A percentile compares a stretch with the other conserved stretches of the same genome.
Evolutionary conservation across 2,797 vertebrate species (phyloP).

Genomic region (Ptychadena robeensis): DNA sequence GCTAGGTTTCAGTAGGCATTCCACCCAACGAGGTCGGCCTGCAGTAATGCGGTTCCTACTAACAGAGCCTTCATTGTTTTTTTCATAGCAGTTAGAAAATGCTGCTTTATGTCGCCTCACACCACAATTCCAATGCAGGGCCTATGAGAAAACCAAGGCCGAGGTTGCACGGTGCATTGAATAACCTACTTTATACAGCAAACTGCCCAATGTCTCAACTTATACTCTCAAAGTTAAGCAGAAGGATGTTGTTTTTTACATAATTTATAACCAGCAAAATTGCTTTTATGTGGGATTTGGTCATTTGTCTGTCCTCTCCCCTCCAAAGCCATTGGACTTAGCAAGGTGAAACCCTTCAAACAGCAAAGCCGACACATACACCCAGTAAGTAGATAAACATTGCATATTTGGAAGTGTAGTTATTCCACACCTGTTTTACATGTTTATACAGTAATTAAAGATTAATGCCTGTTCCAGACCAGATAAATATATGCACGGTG

Average conservation of each 20-base stretch:
- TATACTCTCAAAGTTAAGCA: slow-evolving; percentile 67
- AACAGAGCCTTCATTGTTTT: slow-evolving; percentile 93
- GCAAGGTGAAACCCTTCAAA: slow-evolving; percentile 70
- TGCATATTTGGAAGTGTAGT: slow-evolving; percentile 70
- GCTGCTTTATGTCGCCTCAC: slow-evolving; percentile 89
- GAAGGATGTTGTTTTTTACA: slow-evolving; percentile 75
- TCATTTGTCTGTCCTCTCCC: slow-evolving; percentile 66
- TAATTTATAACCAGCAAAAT: slow-evolving; percentile 79
- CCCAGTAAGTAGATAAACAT: slow-evolving; percentile 67
- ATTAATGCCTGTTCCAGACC: slow-evolving; percentile 82
- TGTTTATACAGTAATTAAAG: slow-evolving; percentile 87
- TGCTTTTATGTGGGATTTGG: slow-evolving; percentile 79
- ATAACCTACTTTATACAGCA: slow-evolving; percentile 78
- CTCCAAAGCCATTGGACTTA: slow-evolving; percentile 63
- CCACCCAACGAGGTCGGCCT: slow-evolving; percentile 76
- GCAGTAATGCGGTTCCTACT: slow-evolving; percentile 70
- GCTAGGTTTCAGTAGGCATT: slow-evolving; percentile 82
- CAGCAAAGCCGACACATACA: slow-evolving; percentile 64
- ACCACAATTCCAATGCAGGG: slow-evolving; percentile 73
- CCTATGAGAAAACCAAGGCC: slow-evolving; percentile 68
- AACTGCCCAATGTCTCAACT: slow-evolving; percentile 72
- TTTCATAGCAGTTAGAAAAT: slow-evolving; percentile 80
- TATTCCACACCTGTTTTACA: slow-evolving; percentile 90
- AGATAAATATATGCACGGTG: slow-evolving; percentile 74
- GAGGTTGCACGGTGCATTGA: slow-evolving; percentile 70